Evolutionary conservation across 2,797 vertebrate genomes (phyloP), one percentile per base, ranked within the genome.

Genomic region (Borostomias antarcticus): DNA sequence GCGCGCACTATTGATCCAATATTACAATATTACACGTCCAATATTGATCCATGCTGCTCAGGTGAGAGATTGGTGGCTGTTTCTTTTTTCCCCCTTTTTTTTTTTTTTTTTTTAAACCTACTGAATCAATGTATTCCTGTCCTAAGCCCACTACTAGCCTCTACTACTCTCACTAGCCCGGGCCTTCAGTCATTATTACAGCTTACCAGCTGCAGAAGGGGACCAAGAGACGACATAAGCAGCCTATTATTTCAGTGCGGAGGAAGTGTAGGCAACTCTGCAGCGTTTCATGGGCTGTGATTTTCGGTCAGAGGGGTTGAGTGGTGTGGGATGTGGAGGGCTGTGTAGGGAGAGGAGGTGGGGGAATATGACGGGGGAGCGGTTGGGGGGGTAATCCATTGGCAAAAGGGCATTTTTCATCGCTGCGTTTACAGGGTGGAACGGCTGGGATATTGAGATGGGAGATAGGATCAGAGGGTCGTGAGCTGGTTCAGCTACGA

Each of bases 401-500:
- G 85, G 83, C 81, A 83, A 89, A 88, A 89, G 88, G 88, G 86
- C 88, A 89, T 89, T 88, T 88, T 88, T 90, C 87, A 89, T 89
- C 90, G 87, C 81, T 87, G 87, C 86, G 82, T 91, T 91, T 90
- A 91, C 85, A 86, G 87, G 85, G 86, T 86, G 87, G 86, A 92
- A 91, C 87, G 79, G 86, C 89, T 66, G 86, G 87, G 88, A 90
- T 89, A 90, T 89, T 89, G 90, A 91, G 89, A 91, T n/a, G n/a
- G n/a, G n/a, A n/a, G n/a, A n/a, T 89, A 90, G 88, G 88, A 92
- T 90, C 89, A 89, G 89, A 87, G 86, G 86, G 88, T 89, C 86
- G 85, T 86, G 89, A 90, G 88, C 88, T 88, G 89, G 87, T 89
- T 88, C 89, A 75, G 85, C 80, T 82, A 81, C 76, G 85, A 91